Base-by-base conservation (phyloP, 2,888 invertebrate genomes). In the Nebria brevicollis region DNA sequence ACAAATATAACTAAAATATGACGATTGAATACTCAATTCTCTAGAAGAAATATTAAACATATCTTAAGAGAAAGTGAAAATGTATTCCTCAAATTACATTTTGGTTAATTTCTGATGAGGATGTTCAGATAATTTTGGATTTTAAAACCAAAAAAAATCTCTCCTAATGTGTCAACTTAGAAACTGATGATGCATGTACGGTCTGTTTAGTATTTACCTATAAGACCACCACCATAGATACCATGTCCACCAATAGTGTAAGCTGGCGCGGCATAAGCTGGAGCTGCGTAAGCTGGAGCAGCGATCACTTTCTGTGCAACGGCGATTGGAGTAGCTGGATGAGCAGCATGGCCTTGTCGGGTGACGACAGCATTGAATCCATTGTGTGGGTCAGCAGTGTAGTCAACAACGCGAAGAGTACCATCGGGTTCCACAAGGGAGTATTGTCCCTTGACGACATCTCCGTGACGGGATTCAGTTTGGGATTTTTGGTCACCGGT, bases 401-500 rank as follows among this genome's bases (percentile, higher is more conserved):
- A 92, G 83, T 90, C 88, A 70, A 92, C 92, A 84, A 90, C 91
- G 85, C 92, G 89, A 77, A 91, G 85, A 26, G 92, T 91, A 82
- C 92, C 91, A 84, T 92, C 92, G 25, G 91, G 89, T 85, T 92
- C 91, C 34, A 92, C 89, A 82, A 92, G 88, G 83, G 91, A 91
- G 87, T 92, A 92, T 81, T 90, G 90, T 5, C 92, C 92, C 82
- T 89, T 90, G n/a, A 92, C 92, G 79, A 89, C 88, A 84, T 92
- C 91, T 0, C 92, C 92, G 80, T 92, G 91, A 75, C 92, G 88
- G 20, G 89, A 86, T 85, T 92, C 92, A 5, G 88, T 87, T 83
- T 92, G 92, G 64, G 89, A 88, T 84, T 92, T 92, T 83, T 91
- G 90, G 84, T 92, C 92, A 8, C 92, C 92, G 0, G 92, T 92